Evolutionary conservation across 2,797 vertebrate species (phyloP).

Genomic region (Halcyon leucocephala): DNA sequence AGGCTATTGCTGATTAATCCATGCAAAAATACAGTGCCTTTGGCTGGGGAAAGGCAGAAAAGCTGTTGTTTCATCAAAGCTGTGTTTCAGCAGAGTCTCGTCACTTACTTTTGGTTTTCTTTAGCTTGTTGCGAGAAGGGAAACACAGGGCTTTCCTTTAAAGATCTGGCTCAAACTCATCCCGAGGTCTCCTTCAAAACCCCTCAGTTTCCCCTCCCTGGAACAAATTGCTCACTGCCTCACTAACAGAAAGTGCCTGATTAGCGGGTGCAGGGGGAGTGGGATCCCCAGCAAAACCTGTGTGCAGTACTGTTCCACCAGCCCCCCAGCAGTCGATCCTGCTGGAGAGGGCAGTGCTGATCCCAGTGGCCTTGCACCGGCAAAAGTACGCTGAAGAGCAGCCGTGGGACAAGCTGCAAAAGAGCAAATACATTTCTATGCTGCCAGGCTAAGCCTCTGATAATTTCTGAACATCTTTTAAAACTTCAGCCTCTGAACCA

Average conservation of each 20-base stretch:
- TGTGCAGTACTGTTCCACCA: not conserved
- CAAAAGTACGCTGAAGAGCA: not conserved
- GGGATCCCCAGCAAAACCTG: not conserved
- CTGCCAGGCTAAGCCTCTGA: not conserved
- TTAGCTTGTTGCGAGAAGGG: not conserved
- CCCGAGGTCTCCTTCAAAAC: not conserved
- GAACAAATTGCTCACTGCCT: not conserved
- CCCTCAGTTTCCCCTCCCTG: not conserved
- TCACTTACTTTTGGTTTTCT: not conserved
- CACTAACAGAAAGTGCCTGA: not conserved
- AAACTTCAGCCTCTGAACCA: not conserved
- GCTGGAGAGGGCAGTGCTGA: not conserved
- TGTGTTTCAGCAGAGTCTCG: not conserved
- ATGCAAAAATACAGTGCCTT: not conserved
- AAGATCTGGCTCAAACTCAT: not conserved
- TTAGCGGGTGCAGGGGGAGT: rapidly evolving
- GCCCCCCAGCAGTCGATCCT: not conserved
- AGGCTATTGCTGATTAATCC: not conserved
- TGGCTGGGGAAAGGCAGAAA: not conserved
- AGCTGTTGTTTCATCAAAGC: not conserved
- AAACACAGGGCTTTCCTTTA: not conserved
- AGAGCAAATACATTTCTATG: not conserved
- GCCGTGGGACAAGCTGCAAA: rapidly evolving
- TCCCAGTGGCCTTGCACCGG: not conserved
- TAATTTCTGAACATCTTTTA: not conserved